These are phyloP conservation scores for Lamproptera curius DNA, from an alignment of 2,888 invertebrate species.

Conservation along the genomic window DNA sequence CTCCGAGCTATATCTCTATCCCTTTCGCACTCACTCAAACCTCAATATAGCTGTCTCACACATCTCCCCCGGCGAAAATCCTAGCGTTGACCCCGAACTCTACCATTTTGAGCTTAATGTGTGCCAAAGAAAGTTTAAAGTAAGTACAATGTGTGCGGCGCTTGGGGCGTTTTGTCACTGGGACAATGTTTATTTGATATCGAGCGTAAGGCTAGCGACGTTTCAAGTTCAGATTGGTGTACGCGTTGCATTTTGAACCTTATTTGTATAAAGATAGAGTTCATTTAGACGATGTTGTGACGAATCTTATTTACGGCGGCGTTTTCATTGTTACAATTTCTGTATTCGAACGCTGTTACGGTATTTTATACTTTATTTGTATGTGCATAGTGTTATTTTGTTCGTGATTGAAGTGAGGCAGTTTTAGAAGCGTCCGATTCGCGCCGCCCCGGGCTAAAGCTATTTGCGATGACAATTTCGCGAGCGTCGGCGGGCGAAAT, in stretches of 20 bases:
- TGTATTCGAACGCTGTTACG: slow-evolving; percentile 29
- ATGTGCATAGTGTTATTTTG: slow-evolving; percentile 10
- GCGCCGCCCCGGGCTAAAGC: slow-evolving; percentile 64
- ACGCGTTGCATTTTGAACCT: slow-evolving; percentile 61
- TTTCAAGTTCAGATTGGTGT: slow-evolving; percentile 76
- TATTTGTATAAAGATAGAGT: slow-evolving; percentile 53
- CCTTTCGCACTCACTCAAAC: slow-evolving; percentile 40
- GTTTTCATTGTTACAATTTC: slow-evolving; percentile 74
- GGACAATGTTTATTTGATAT: slow-evolving; percentile 73
- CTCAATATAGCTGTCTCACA: slow-evolving; percentile 55
- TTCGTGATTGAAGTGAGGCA: slow-evolving; percentile 33
- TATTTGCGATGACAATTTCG: slow-evolving; percentile 78
- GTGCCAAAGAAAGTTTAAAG: slow-evolving; percentile 40
- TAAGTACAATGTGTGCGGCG: slow-evolving; percentile 36
- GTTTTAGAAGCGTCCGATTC: slow-evolving; percentile 34
- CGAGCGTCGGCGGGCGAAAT: slow-evolving; percentile 74
- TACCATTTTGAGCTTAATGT: slow-evolving; percentile 42
- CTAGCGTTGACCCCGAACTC: slow-evolving; percentile 48
- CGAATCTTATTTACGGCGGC: slow-evolving; percentile 74
- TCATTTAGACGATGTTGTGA: slow-evolving; percentile 46
- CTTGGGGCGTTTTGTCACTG: slow-evolving; percentile 56
- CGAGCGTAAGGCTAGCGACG: slow-evolving; percentile 75
- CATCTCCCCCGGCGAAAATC: slow-evolving; percentile 74
- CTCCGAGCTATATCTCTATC: slow-evolving; percentile 71
- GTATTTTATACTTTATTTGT: slow-evolving; percentile 33